These are phyloP conservation scores for Aulostomus chinensis DNA, from an alignment of 2,797 vertebrate species.

Conservation along the genomic window DNA sequence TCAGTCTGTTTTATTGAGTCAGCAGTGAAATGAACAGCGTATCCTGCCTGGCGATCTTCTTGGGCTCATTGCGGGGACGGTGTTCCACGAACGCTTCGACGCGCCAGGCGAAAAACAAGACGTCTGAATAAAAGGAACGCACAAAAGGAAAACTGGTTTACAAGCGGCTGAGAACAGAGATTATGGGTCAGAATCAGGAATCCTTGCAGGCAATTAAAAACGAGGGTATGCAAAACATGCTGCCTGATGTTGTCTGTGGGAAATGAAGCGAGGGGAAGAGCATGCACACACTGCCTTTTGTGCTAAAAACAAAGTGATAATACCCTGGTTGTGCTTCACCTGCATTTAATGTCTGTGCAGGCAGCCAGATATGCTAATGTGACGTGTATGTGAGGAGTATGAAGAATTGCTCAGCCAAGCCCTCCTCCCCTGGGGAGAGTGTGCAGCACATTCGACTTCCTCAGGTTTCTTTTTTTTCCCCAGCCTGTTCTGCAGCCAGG, in stretches of 20 bases:
- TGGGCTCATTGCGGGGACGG: too few species aligned
- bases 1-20: too few species aligned
- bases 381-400: slow-evolving; percentile 57
- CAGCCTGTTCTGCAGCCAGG: slow-evolving; percentile 38
- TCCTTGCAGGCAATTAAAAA: slow-evolving; percentile 55
- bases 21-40: too few species aligned
- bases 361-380: slow-evolving; percentile 76
- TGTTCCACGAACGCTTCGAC: slow-evolving; percentile 19
- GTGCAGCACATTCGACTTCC: slow-evolving; percentile 43
- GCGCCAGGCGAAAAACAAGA: slow-evolving; percentile 19
- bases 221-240: slow-evolving; percentile 44
- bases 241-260: slow-evolving; percentile 40
- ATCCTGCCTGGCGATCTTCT: too few species aligned
- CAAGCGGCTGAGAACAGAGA: slow-evolving; percentile 51
- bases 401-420: slow-evolving; percentile 67
- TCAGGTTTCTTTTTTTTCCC: slow-evolving; percentile 17
- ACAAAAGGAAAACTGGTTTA: slow-evolving; percentile 47
- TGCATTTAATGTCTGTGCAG: slow-evolving; percentile 68
- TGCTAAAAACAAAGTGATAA: slow-evolving; percentile 73
- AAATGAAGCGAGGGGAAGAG: slow-evolving; percentile 43
- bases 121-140: neutral
- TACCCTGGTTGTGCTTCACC: slow-evolving; percentile 65
- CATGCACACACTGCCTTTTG: slow-evolving; percentile 46
- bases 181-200: slow-evolving; percentile 55
- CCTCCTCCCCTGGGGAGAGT: slow-evolving; percentile 45